Evolutionary conservation across 2,797 vertebrate genomes (phyloP), one percentile per base, ranked within the genome.

Genomic region (Hylomyscus alleni): DNA sequence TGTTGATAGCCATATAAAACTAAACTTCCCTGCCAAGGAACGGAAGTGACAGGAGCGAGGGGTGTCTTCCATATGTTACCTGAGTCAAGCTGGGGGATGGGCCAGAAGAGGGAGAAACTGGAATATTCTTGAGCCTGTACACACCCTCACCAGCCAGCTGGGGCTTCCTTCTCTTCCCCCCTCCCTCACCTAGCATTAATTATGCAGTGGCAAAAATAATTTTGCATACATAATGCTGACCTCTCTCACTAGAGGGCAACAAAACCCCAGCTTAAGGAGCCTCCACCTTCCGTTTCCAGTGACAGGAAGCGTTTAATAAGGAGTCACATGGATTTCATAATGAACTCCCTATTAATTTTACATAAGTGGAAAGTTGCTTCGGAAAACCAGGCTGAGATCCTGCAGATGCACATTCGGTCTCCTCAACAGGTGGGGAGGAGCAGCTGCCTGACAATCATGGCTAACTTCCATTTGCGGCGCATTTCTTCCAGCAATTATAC

Each of bases 211-310:
- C 97, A 97, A 98, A 96, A 98, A 98, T 98, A 97, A 98, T 98
- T 98, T 97, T 89, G 95, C 97, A 96, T 97, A 98, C 98, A 98
- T 98, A 98, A 98, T 98, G 98, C 98, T 99, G 99, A 99, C 99
- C 99, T 99, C 98, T 98, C 98, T 99, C 99, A 98, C 99, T 99
- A 99, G 98, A 98, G 98, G 99, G 99, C 99, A 99, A 98, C 99
- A 98, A 97, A 98, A 89, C 97, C 98, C 98, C 97, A 98, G 98
- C 93, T 97, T 98, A 97, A 98, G 97, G 97, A 98, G 87, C 97
- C 98, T 98, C 98, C 97, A 81, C 98, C 98, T 98, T 97, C 98
- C 95, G 40, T 97, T 98, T 95, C 94, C 97, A 95, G 96, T 96
- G 97, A 97, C 95, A 78, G 98, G 98, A 97, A 97, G 96, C 52